Evolutionary conservation across 2,113 vertebrate species (phyloP), one percentile per base, ranked within the genome.

Genomic region (Bos indicus): DNA sequence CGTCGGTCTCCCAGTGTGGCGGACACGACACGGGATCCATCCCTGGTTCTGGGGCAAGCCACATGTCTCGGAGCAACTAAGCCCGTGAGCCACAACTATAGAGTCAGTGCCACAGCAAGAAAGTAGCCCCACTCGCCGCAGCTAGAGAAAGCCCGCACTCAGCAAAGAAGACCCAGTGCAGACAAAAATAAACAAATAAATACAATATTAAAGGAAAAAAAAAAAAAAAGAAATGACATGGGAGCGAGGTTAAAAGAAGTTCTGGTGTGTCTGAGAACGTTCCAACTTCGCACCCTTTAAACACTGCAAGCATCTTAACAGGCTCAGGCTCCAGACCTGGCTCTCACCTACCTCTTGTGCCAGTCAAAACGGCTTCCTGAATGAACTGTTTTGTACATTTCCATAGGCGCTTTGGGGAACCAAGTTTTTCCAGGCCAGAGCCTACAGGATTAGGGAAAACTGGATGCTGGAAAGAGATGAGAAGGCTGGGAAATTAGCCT

Each of bases 301-400:
- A 19, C 17, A 40, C 26, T 30, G 51, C 56, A 51, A 51, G 56
- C 51, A 3, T 15, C 13, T 54, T 3, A 56, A 4, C 8, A 51
- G 64, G 78, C n/a, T 12, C 15, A 4, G 0, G 0, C 36, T 28
- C 19, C 6, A 4, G 0, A 30, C 10, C 36, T 33, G 88, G 14
- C 36, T 48, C 40, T 23, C 21, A 7, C 62, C 57, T 5, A 3
- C 26, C 80, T 59, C 46, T 64, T 23, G 26, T 1, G n/a, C 43
- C 74, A 46, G 74, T 30, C 3, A 4, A 78, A 78, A 89, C 17
- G 5, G 16, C 46, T 96, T 81, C 67, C 62, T 56, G n/a, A 80
- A n/a, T 56, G 28, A 74, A 36, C 14, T 74, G 4, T 26, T 84
- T 57, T 33, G 33, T 15, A 4, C 56, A 36, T 89, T 88, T 90